A percentile compares a stretch with the other conserved stretches of the same genome.
phyloP scores from a whole-genome alignment of 92 coral and sea anemone genomes.

The Pocillopora meandrina region DNA sequence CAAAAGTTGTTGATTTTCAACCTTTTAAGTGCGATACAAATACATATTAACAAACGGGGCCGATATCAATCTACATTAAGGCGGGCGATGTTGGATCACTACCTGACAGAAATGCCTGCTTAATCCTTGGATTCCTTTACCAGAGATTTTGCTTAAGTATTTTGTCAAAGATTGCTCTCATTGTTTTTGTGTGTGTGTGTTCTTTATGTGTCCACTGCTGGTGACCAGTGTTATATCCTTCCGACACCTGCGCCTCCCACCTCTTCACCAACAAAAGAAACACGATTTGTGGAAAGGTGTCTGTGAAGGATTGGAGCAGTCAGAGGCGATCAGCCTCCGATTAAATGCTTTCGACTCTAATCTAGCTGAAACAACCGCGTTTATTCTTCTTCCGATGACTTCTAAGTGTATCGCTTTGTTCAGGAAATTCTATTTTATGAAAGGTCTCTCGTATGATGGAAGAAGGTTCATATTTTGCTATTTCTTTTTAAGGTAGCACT shows the following conservation, averaged over 20 bases:
- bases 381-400: no score
- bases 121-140: background rate
- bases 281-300: background rate
- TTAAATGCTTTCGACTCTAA: background rate
- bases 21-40: background rate
- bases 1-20: background rate
- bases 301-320: background rate
- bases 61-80: no score
- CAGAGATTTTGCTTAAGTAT: background rate
- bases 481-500: background rate
- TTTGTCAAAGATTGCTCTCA: background rate
- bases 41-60: no score
- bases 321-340: no score
- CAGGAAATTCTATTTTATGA: background rate
- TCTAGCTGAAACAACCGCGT: background rate
- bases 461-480: background rate
- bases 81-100: background rate
- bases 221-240: background rate
- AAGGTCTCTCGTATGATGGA: background rate
- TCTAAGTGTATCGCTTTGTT: background rate
- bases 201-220: background rate
- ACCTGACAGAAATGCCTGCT: background rate
- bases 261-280: constrained; percentile 12
- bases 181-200: background rate
- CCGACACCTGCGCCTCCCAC: constrained; percentile 5